A percentile compares a stretch with the other conserved stretches of the same genome.
These are phyloP conservation scores for Aplodontia rufa DNA, from an alignment of 2,113 vertebrate species.

Conservation along the genomic window DNA sequence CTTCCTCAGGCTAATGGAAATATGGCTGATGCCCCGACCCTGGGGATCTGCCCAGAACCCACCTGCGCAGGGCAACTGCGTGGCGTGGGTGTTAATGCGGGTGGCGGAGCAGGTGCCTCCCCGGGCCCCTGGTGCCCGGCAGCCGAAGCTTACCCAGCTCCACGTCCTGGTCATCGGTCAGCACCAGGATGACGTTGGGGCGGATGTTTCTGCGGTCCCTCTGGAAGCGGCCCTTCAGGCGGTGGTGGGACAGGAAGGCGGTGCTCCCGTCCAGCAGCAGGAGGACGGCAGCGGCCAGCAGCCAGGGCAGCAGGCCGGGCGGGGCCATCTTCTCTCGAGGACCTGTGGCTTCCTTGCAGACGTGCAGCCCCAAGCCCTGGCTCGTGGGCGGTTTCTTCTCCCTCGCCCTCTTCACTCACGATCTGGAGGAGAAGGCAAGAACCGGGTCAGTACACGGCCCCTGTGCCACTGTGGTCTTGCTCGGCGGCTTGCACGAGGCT, in stretches of 20 bases:
- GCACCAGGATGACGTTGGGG: conserved; percentile 97
- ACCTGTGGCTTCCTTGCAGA: no score
- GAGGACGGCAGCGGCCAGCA: conserved; percentile 84
- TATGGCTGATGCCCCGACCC: neutral
- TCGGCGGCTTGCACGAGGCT: no score
- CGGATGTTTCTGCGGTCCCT: conserved; percentile 96
- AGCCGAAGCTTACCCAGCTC: conserved; percentile 95
- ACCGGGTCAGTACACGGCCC: conserved; percentile 26
- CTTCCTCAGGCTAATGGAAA: neutral
- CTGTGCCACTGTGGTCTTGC: neutral
- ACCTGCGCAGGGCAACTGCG: no score
- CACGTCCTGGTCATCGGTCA: conserved; percentile 97
- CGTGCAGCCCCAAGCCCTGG: no score
- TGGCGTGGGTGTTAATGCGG: neutral
- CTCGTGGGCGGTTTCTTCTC: neutral
- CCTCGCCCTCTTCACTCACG: conserved; percentile 69
- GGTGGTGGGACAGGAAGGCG: conserved; percentile 89
- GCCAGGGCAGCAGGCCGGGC: conserved; percentile 82
- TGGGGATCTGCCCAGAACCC: neutral
- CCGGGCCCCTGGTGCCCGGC: no score
- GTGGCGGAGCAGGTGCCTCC: no score
- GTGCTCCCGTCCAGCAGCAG: conserved; percentile 85
- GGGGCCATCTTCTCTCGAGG: conserved; percentile 84
- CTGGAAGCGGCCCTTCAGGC: conserved; percentile 94
- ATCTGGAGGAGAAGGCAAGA: conserved; percentile 65